Conservation (phyloP, 2,888 invertebrate species). For the Neoascia interrupta region DNA sequence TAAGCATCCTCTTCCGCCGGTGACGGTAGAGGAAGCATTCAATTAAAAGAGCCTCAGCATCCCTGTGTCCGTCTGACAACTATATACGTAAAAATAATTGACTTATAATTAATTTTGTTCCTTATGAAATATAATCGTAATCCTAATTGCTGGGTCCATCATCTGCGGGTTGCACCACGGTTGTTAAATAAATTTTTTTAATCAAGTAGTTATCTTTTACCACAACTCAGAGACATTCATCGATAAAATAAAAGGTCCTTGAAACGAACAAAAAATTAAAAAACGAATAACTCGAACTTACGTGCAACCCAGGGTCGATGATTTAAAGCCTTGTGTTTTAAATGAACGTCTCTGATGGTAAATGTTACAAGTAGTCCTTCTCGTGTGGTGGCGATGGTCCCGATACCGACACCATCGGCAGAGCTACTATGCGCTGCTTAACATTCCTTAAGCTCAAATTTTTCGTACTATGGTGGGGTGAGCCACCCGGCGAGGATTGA, state of each 20-base stretch:
- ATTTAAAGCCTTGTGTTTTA: slow-evolving; percentile 72
- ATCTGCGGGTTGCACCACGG: slow-evolving; percentile 22
- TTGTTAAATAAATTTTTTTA: slow-evolving; percentile 4
- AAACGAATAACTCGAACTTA: too few species aligned
- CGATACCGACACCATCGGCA: slow-evolving; percentile 89
- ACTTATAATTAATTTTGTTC: slow-evolving; percentile 37
- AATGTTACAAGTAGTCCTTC: slow-evolving; percentile 80
- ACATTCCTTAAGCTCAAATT: slow-evolving; percentile 74
- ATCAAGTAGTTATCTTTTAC: background rate
- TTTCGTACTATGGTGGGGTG: slow-evolving; percentile 76
- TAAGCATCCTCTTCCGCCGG: slow-evolving; percentile 1
- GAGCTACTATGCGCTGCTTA: slow-evolving; percentile 75
- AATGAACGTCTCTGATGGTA: slow-evolving; percentile 80
- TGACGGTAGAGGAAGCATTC: too few species aligned
- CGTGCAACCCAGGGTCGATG: slow-evolving; percentile 41
- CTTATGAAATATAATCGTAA: slow-evolving; percentile 10
- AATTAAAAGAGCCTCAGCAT: slow-evolving; percentile 1
- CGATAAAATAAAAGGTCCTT: background rate
- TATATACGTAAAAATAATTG: slow-evolving; percentile 51
- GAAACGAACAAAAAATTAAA: too few species aligned
- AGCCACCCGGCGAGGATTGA: slow-evolving; percentile 71
- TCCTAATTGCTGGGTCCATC: slow-evolving; percentile 30
- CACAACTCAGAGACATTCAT: slow-evolving; percentile 65
- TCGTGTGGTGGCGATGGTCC: slow-evolving; percentile 90
- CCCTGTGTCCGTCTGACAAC: background rate